Conservation (phyloP, 2,113 vertebrate genomes). For the Oriolus oriolus region DNA sequence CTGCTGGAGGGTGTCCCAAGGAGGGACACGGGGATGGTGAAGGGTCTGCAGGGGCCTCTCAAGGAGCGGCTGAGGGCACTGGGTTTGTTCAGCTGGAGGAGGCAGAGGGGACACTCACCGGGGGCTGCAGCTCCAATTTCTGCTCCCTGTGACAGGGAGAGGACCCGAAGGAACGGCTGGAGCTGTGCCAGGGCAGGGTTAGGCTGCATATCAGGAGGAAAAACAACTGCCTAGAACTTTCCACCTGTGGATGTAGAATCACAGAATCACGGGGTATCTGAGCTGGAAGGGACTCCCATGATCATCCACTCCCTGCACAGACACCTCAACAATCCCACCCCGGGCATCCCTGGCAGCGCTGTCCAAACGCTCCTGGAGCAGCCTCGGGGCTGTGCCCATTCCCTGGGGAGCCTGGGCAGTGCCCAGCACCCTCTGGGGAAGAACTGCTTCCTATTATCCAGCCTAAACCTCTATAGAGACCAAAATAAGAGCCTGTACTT, state of each 20-base stretch:
- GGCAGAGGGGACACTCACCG: neutral
- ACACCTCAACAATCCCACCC: neutral
- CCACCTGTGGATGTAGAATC: neutral
- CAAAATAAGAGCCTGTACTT: neutral
- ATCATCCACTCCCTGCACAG: neutral
- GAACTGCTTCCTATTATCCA: neutral
- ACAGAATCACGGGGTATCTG: neutral
- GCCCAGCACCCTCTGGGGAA: neutral
- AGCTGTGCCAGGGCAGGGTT: neutral
- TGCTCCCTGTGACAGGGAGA: neutral
- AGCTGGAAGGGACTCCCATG: neutral
- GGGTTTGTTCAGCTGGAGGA: neutral
- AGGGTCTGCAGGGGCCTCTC: neutral
- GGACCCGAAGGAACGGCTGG: neutral
- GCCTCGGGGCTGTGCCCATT: neutral
- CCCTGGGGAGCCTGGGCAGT: neutral
- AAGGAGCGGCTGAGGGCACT: neutral
- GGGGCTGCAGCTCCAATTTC: neutral
- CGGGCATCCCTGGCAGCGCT: fast-evolving
- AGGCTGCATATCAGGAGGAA: neutral
- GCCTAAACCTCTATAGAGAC: neutral
- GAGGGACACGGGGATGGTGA: neutral
- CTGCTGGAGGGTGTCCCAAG: neutral
- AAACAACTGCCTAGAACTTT: neutral
- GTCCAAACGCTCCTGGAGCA: fast-evolving